Evolutionary conservation across 2,113 vertebrate genomes (phyloP).

Genomic region (Pygoscelis adeliae): DNA sequence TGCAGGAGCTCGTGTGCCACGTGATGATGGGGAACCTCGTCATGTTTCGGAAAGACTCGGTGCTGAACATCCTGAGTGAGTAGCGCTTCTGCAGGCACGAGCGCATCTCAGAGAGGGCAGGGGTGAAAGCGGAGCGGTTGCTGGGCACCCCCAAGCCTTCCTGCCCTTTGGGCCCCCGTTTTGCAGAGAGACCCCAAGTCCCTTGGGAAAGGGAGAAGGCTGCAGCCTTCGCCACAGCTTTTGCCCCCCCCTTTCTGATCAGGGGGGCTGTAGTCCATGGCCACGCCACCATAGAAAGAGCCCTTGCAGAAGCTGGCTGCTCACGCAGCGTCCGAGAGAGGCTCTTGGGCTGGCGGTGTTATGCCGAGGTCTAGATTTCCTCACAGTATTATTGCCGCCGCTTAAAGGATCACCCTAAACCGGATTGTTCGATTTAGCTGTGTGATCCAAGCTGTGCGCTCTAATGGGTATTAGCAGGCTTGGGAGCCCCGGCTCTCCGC

Average conservation of each 20-base stretch:
- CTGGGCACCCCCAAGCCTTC: not conserved
- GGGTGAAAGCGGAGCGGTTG: accelerated
- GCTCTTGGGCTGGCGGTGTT: not conserved
- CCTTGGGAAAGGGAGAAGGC: not conserved
- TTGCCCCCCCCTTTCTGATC: no score
- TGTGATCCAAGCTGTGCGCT: accelerated
- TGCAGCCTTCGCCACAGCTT: not conserved
- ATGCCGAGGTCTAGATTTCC: not conserved
- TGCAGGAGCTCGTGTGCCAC: conserved; percentile 97
- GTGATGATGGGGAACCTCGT: conserved; percentile 98
- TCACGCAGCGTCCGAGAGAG: accelerated
- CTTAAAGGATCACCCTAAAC: not conserved
- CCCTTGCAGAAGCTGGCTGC: not conserved
- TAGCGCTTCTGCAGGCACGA: accelerated
- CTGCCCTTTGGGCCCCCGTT: no score
- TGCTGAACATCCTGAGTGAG: conserved; percentile 97
- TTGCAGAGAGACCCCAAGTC: not conserved
- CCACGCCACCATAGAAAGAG: not conserved
- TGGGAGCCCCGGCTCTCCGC: not conserved
- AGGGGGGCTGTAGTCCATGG: not conserved
- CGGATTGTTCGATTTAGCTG: not conserved
- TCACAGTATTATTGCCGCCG: not conserved
- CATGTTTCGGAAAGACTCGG: conserved; percentile 96
- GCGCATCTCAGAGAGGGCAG: accelerated
- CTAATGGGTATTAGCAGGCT: not conserved